Conservation (phyloP, 1,140 invertebrate species). For the Glossosoma conforme region DNA sequence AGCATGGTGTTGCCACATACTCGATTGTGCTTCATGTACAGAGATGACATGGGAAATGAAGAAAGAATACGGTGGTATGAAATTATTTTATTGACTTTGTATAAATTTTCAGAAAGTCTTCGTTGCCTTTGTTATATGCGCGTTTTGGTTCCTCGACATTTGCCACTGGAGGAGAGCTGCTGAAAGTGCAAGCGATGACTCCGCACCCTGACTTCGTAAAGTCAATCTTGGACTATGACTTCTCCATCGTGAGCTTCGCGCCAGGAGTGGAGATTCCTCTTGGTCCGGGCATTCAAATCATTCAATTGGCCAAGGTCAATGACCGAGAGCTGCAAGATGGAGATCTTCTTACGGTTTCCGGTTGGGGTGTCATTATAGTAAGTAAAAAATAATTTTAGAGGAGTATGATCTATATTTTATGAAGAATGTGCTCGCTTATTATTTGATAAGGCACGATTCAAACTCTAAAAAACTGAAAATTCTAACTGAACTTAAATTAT, state of each 20-base stretch:
- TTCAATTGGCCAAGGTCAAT: conserved; percentile 6
- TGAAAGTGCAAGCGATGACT: conserved; percentile 32
- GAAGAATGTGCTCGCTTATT: too few relatives aligned
- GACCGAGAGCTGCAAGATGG: conserved; percentile 10
- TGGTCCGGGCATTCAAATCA: conserved; percentile 8
- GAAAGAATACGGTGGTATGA: too few relatives aligned
- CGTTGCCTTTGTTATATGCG: conserved; percentile 11
- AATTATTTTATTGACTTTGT: too few relatives aligned
- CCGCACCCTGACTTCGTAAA: conserved; percentile 36
- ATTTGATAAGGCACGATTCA: too few relatives aligned
- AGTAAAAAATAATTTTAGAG: too few relatives aligned
- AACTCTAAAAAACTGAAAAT: too few relatives aligned
- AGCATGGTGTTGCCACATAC: too few relatives aligned
- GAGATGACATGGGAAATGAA: too few relatives aligned
- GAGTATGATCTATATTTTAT: too few relatives aligned
- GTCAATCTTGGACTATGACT: conserved; percentile 43
- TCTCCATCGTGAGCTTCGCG: conserved; percentile 38
- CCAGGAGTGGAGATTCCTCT: conserved; percentile 14
- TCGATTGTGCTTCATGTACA: too few relatives aligned
- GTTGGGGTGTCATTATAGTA: conserved; percentile 24
- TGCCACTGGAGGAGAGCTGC: conserved; percentile 30
- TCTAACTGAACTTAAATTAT: too few relatives aligned
- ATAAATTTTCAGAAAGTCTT: too few relatives aligned
- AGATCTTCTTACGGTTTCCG: conserved; percentile 19
- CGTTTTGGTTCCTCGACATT: conserved; percentile 21